A percentile compares a stretch with the other conserved stretches of the same genome.
Evolutionary conservation across 2,888 invertebrate species (phyloP).

Genomic region (Crocallis elinguaria): DNA sequence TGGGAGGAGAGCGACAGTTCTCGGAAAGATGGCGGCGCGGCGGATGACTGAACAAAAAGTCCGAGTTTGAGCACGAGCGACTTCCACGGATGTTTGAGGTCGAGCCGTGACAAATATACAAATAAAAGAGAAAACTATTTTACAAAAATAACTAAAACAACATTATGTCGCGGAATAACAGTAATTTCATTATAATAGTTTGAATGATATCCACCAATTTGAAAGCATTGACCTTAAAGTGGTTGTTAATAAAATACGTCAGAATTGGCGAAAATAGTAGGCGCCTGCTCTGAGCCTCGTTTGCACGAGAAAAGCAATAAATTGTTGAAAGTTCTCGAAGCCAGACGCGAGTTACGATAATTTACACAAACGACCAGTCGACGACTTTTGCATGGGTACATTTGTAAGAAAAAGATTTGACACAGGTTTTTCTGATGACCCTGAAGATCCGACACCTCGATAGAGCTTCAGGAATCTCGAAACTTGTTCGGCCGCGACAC

Average conservation of each 20-base stretch:
- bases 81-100: slow-evolving; percentile 55
- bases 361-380: neutral
- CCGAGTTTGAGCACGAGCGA: slow-evolving; percentile 67
- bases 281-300: slow-evolving; percentile 8
- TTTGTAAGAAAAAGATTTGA: slow-evolving; percentile 29
- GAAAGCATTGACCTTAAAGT: slow-evolving; percentile 5
- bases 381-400: neutral
- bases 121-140: slow-evolving; percentile 33
- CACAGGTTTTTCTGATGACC: slow-evolving; percentile 43
- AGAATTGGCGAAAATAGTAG: slow-evolving; percentile 17
- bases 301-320: slow-evolving; percentile 18
- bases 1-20: slow-evolving; percentile 67
- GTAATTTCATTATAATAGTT: neutral
- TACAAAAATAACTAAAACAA: slow-evolving; percentile 10
- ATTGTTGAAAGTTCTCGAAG: slow-evolving; percentile 4
- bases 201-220: neutral
- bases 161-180: neutral
- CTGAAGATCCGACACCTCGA: slow-evolving; percentile 53
- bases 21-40: slow-evolving; percentile 66
- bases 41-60: slow-evolving; percentile 58
- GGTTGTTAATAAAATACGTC: slow-evolving; percentile 13
- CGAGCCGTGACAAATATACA: slow-evolving; percentile 54
- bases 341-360: slow-evolving; percentile 1
- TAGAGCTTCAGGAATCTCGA: slow-evolving; percentile 57
- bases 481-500: slow-evolving; percentile 55